phyloP scores from a whole-genome alignment of 2,888 invertebrate genomes.

The Metopia argyrocephala region DNA sequence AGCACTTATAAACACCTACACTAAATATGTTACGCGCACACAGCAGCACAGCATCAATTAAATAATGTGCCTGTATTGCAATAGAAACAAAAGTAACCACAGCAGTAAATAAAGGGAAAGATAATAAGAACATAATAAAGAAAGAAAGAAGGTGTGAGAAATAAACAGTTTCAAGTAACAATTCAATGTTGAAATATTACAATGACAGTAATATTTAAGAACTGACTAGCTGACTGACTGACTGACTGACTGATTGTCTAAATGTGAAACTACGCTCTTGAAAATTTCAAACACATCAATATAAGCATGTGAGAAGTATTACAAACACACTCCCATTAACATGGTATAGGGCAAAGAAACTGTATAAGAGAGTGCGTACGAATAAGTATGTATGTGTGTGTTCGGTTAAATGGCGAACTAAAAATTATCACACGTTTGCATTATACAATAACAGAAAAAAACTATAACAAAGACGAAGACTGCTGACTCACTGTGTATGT shows the following conservation, averaged over 20 bases:
- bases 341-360: no score
- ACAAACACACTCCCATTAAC: no score
- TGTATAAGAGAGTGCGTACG: background rate
- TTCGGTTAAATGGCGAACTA: no score
- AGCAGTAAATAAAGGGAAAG: background rate
- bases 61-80: background rate
- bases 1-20: background rate
- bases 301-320: no score
- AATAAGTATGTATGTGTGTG: no score
- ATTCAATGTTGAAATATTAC: background rate
- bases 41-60: background rate
- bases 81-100: background rate
- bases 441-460: no score
- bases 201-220: background rate
- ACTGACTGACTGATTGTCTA: background rate
- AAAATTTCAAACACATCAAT: background rate
- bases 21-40: slow-evolving; percentile 1
- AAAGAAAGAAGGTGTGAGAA: background rate
- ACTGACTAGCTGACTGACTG: background rate
- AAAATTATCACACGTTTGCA: no score
- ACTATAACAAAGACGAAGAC: background rate
- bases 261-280: background rate
- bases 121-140: background rate
- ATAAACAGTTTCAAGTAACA: no score
- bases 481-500: no score